Evolutionary conservation across 2,113 vertebrate species (phyloP).

Genomic region (Malurus cyaneus): DNA sequence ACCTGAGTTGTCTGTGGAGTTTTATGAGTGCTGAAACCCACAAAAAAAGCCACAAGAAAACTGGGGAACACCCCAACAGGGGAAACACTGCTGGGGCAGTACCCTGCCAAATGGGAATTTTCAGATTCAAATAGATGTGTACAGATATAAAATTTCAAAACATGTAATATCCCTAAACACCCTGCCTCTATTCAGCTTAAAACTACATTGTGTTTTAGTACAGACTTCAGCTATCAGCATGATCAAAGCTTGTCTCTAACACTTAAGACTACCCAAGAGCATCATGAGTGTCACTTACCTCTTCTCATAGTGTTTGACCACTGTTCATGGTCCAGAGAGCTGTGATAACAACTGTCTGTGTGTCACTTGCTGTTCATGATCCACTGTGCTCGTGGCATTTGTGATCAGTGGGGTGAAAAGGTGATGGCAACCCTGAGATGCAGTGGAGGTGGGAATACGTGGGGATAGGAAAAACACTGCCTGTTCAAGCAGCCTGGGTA

Average conservation of each 20-base stretch:
- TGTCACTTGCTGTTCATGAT: neutral
- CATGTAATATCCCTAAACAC: neutral
- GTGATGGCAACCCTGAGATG: neutral
- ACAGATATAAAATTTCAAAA: neutral
- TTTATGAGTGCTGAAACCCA: neutral
- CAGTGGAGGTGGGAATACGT: neutral
- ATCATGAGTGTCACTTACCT: neutral
- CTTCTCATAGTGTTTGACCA: neutral
- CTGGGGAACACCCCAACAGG: fast-evolving
- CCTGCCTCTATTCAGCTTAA: neutral
- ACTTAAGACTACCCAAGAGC: neutral
- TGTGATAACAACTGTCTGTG: neutral
- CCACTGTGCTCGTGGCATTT: neutral
- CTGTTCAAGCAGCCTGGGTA: fast-evolving
- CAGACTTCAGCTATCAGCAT: neutral
- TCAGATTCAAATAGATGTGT: neutral
- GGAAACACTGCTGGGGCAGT: neutral
- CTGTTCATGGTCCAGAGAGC: neutral
- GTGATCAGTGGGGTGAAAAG: neutral
- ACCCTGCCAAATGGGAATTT: neutral
- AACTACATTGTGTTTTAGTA: neutral
- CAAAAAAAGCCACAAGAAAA: neutral
- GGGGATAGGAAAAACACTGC: neutral
- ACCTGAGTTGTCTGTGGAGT: neutral
- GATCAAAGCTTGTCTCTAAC: neutral